Evolutionary conservation across 2,888 invertebrate genomes (phyloP), one percentile per base, ranked within the genome.

Genomic region (Keiferia lycopersicella): DNA sequence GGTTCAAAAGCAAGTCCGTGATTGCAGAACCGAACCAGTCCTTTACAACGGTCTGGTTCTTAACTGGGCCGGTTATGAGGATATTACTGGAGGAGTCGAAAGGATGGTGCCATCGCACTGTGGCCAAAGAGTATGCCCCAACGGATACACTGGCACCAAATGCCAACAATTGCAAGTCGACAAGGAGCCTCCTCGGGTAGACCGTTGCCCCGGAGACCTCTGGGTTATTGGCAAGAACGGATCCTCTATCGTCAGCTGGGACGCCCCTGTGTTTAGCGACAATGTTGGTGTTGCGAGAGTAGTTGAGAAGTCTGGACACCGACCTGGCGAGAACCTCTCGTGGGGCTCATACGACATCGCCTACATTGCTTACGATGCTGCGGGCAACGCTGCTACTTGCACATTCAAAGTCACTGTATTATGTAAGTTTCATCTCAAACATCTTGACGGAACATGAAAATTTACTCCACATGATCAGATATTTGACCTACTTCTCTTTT

Each of bases 211-310:
- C 7, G 97, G 97, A 14, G 98, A 98, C 85, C 91, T 98, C 62
- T 98, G 98, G 97, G 96, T 98, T 0, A 97, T 98, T 72, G 97
- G 97, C 10, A 96, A 96, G 81, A 98, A 98, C 75, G 98, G 97
- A 62, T 97, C 98, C 0, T 96, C 98, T 0, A 93, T 96, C 63
- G 98, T 98, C 0, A 95, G 93, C 18, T 98, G 98, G 98, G 98
- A 98, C 78, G 96, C 97, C 71, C 98, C 98, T 0, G 95, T 95
- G 66, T 98, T 98, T 80, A 96, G 95, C 71, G 98, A 98, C 77
- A 98, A 98, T 76, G 95, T 97, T 53, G 97, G 95, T 4, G 94
- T 98, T 2, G 94, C 93, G 0, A 95, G 93, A 78, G 93, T 97
- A 14, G 94, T 96, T 67, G 97, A 98, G 78, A 96, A 95, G 75